Evolutionary conservation across 2,113 vertebrate genomes (phyloP), one percentile per base, ranked within the genome.

Genomic region (Aspiorhynchus laticeps): DNA sequence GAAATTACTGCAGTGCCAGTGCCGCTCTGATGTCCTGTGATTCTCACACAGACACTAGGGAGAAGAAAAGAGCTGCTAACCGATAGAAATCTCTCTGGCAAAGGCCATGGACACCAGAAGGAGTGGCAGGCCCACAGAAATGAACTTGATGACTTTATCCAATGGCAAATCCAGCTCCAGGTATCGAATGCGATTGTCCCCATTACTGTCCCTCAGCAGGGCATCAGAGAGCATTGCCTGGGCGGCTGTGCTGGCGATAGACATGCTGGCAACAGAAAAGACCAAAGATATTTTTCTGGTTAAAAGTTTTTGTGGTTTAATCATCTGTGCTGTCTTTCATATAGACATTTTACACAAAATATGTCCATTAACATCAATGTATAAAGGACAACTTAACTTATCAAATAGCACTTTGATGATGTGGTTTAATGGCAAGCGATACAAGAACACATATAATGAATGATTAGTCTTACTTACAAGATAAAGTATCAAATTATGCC

Each of bases 221-320:
- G 98, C 96, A 36, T 99, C 98, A 0, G 97, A 97, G 81, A 99
- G 95, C 96, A 99, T 97, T 90, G 97, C 98, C 93, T 97, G 97
- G 0, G 97, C 96, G 0, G 97, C 98, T 0, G 94, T 93, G 91
- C 95, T 94, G 1, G 98, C 97, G 0, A 99, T 97, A 0, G 97
- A 98, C 98, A 99, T 99, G 56, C 7, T 90, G 89, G 41, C 0
- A 48, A 48, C 46, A 48, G 46, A 48, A 48, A 14, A 69, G n/a
- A 7, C 15, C 31, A 87, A 17, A 36, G 61, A 15, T 51, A 71
- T 41, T 81, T 41, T 74, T 85, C 17, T 31, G 24, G 41, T 51
- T 26, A 5, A 61, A 3, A n/a, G 7, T 43, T 10, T 21, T 56
- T 11, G 5, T 61, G 77, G 7, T 7, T 53, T 28, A 38, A 65